phyloP scores from a whole-genome alignment of 2,797 vertebrate species.

The Helarctos malayanus region DNA sequence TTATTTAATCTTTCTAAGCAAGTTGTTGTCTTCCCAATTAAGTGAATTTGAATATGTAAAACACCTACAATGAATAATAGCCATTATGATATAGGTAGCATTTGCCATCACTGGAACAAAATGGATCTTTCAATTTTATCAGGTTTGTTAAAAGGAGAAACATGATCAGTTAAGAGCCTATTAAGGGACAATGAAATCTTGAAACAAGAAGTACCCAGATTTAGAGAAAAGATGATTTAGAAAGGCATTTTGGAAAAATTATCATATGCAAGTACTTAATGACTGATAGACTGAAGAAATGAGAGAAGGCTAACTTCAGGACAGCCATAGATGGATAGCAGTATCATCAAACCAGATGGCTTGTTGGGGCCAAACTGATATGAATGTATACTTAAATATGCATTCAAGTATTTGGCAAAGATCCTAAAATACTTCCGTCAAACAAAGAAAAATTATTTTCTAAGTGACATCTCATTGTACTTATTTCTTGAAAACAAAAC shows the following conservation, averaged over 20 bases:
- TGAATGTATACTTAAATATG: neutral
- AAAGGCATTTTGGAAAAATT: neutral
- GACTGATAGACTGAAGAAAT: neutral
- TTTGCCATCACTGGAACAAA: slow-evolving; percentile 1
- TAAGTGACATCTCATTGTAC: neutral
- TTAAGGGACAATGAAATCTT: neutral
- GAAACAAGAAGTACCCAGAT: neutral
- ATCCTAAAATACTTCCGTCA: neutral
- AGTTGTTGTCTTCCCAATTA: neutral
- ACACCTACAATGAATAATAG: neutral
- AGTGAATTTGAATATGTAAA: neutral
- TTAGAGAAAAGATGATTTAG: slow-evolving; percentile 1
- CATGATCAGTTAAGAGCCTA: neutral
- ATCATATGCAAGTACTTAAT: neutral
- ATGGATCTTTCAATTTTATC: neutral
- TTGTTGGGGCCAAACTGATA: neutral
- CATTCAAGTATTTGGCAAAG: slow-evolving; percentile 21
- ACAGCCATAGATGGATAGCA: neutral
- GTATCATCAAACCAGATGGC: neutral
- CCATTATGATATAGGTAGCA: neutral
- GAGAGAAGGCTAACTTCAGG: neutral
- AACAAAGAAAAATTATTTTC: neutral
- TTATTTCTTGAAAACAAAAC: slow-evolving; percentile 32
- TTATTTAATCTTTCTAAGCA: neutral
- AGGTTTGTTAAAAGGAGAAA: neutral